phyloP scores from a whole-genome alignment of 2,113 vertebrate genomes.

The Meleagris gallopavo region DNA sequence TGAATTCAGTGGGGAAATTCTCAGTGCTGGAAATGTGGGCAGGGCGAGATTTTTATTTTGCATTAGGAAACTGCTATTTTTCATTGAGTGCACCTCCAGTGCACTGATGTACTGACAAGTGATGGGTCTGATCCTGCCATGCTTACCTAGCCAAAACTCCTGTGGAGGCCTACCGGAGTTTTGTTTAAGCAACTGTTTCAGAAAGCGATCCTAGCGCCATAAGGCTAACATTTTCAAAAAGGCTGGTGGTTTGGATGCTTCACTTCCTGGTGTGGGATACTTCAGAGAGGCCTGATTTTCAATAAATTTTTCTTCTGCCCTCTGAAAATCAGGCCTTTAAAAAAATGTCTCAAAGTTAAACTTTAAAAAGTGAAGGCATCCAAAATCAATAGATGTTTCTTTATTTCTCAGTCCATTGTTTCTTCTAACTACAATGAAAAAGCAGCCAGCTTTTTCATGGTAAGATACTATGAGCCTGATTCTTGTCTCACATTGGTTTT shows the following conservation, averaged over 20 bases:
- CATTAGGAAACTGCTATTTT: conserved; percentile 7
- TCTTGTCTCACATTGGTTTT: background rate
- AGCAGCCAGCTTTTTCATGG: conserved; percentile 48
- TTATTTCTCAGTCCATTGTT: background rate
- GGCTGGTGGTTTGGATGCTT: conserved; percentile 39
- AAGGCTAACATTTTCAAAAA: conserved; percentile 1
- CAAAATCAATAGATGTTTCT: conserved; percentile 11
- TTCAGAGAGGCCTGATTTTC: background rate
- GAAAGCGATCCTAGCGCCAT: background rate
- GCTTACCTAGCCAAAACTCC: background rate
- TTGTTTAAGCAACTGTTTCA: background rate
- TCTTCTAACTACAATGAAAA: conserved; percentile 16
- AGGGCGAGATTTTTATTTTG: background rate
- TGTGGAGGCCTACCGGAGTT: background rate
- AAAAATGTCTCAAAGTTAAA: background rate
- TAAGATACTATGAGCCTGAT: conserved; percentile 15
- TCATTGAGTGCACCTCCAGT: background rate
- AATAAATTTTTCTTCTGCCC: background rate
- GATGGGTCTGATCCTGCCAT: background rate
- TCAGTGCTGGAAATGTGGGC: background rate
- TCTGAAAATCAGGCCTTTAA: conserved; percentile 24
- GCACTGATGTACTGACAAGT: background rate
- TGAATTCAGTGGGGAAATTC: background rate
- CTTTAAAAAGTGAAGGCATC: background rate
- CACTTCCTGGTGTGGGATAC: background rate